Evolutionary conservation across 2,888 invertebrate genomes (phyloP), one percentile per base, ranked within the genome.

Genomic region (Aleiodes testaceus): DNA sequence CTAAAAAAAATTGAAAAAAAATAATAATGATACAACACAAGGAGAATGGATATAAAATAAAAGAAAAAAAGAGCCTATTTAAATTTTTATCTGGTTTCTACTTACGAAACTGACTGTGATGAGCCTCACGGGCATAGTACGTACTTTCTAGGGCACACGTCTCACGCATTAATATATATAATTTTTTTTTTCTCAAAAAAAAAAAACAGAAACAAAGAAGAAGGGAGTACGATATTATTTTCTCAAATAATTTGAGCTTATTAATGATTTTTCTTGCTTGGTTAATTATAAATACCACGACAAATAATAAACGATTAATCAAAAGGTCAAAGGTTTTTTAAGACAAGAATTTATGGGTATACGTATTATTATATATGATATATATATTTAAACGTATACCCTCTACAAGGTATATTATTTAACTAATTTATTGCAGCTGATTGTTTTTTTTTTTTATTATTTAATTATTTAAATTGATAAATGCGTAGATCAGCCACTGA

Each of bases 31-130:
- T 47, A 36, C 22, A 53, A 79, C 81, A 77, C 77, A 79, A 80
- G 50, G 45, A 53, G 45, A 65, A 53, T 70, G 16, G 36, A 36
- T 36, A 36, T 14, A 26, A 66, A 64, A 47, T 72, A 71, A 63
- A 66, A 36, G 53, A 72, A 73, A 64, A 71, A 79, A 82, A 79
- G 80, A 82, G 80, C 82, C 82, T 82, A 75, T 78, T n/a, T 82
- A 80, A 84, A 78, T 80, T 71, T 83, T 14, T 63, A 59, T 36
- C 82, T 85, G 81, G 80, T 85, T 36, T 71, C 86, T 87, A 87
- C 86, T 87, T 87, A 87, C 86, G 86, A 87, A 86, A 86, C 81
- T 85, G 86, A 86, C 82, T 85, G 82, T 85, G 86, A 85, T 84
- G 84, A 81, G 85, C 84, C 85, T 82, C 82, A 63, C 81, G 82